Percentiles rank a stretch among this genome's conserved stretches.
Conservation (phyloP, 2,888 invertebrate genomes). For the Phalera bucephala region DNA sequence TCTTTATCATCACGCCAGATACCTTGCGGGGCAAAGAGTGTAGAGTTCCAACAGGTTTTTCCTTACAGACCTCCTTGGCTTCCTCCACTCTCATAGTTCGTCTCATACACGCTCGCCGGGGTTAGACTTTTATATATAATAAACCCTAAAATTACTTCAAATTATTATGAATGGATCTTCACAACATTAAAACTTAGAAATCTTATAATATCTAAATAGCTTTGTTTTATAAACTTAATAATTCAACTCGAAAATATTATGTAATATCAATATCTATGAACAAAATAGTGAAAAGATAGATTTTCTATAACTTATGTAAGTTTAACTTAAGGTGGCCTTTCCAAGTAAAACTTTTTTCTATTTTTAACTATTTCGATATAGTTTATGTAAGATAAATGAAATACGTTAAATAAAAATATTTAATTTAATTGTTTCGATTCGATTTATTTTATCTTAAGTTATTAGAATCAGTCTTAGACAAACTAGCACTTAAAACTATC, state of each 20-base stretch:
- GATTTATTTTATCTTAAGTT: slow-evolving; percentile 11
- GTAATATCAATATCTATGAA: background rate
- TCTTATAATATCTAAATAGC: too few relatives aligned
- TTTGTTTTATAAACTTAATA: background rate
- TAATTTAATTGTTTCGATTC: slow-evolving; percentile 20
- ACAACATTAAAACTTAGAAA: too few relatives aligned
- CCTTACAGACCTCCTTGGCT: too few relatives aligned
- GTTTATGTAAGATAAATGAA: slow-evolving; percentile 67
- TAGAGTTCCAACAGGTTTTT: too few relatives aligned
- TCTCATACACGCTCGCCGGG: too few relatives aligned
- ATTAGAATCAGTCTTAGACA: background rate
- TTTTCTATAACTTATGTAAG: slow-evolving; percentile 38
- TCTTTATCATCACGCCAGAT: too few relatives aligned
- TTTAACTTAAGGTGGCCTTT: slow-evolving; percentile 73
- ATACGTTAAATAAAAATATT: slow-evolving; percentile 46
- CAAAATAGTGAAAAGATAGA: slow-evolving; percentile 16
- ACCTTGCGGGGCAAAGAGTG: too few relatives aligned
- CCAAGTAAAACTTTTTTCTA: slow-evolving; percentile 76
- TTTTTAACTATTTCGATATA: slow-evolving; percentile 71
- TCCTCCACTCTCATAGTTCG: too few relatives aligned
- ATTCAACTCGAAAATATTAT: slow-evolving; percentile 15
- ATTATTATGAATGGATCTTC: too few relatives aligned
- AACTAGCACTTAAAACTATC: background rate
- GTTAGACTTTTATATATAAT: too few relatives aligned
- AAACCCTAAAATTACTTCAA: too few relatives aligned